phyloP scores from a whole-genome alignment of 2,888 invertebrate species.

The Athetis lepigone region DNA sequence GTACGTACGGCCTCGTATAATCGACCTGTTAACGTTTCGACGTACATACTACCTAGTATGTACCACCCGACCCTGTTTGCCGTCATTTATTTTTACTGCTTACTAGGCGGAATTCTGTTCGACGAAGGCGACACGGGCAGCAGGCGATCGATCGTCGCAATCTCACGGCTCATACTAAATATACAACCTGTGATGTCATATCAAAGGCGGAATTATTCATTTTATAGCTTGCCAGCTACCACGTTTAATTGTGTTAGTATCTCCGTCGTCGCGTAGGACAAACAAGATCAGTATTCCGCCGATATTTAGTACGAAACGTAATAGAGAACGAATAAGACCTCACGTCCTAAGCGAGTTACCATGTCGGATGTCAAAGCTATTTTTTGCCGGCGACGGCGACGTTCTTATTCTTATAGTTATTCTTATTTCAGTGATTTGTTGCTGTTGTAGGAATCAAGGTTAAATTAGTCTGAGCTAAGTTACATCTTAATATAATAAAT shows the following conservation, averaged over 20 bases:
- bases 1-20: slow-evolving; percentile 81
- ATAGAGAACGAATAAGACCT: slow-evolving; percentile 66
- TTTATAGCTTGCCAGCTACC: slow-evolving; percentile 30
- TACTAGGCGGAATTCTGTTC: slow-evolving; percentile 71
- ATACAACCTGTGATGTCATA: slow-evolving; percentile 44
- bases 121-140: slow-evolving; percentile 54
- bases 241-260: slow-evolving; percentile 54
- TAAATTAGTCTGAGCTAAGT: slow-evolving; percentile 41
- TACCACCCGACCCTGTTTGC: slow-evolving; percentile 72
- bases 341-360: slow-evolving; percentile 67
- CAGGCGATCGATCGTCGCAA: slow-evolving; percentile 54
- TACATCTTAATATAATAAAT: slow-evolving; percentile 7
- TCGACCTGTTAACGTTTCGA: slow-evolving; percentile 86
- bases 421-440: slow-evolving; percentile 59
- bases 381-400: slow-evolving; percentile 64
- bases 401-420: slow-evolving; percentile 45
- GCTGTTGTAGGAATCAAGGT: slow-evolving; percentile 43
- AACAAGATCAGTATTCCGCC: slow-evolving; percentile 46
- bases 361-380: slow-evolving; percentile 70
- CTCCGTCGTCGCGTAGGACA: slow-evolving; percentile 39
- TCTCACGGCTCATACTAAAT: slow-evolving; percentile 39
- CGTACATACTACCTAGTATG: slow-evolving; percentile 64
- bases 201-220: slow-evolving; percentile 45
- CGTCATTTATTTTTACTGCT: slow-evolving; percentile 81
- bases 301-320: slow-evolving; percentile 54